Evolutionary conservation across 2,113 vertebrate species (phyloP), one percentile per base, ranked within the genome.

Genomic region (Ctenodactylus gundi): DNA sequence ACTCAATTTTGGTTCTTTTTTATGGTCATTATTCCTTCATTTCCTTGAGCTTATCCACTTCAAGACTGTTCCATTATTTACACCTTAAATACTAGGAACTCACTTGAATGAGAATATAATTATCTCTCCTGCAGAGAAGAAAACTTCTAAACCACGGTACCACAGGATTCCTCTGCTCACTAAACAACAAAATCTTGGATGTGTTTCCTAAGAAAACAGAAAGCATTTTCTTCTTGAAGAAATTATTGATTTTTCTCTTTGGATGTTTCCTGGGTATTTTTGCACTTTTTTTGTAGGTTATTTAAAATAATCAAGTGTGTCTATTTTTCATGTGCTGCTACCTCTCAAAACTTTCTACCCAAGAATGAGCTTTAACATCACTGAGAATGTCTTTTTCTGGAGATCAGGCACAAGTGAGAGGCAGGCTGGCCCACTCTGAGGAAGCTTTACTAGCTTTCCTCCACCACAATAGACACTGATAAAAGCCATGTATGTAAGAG

Each of bases 11-110:
- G 46, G 1, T 68, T 82, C 65, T 84, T 25, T 85, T 91, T 90
- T 87, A 90, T n/a, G 34, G 17, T 14, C 68, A 77, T 90, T 81
- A 65, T 62, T 76, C 21, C n/a, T 90, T 86, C n/a, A 90, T 81
- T 67, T 88, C 62, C 39, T 41, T 88, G 18, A 88, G 44, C 65
- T 88, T 80, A 88, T 20, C 77, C 39, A 44, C 15, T 73, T 88
- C 31, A 67, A 78, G 62, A 89, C 9, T 87, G 13, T 83, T 85
- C 21, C 39, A 70, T 67, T 76, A 85, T 91, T 84, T 64, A 73
- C 29, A 44, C 39, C 78, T 70, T 27, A 88, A 0, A 85, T 46
- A 88, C 29, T 78, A 80, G 55, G 23, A 23, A 84, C 58, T 88
- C 29, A 60, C 41, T 60, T 80, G 23, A 87, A 49, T 44, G 4